Conservation (phyloP, 2,888 invertebrate genomes). For the Calameuta filiformis region DNA sequence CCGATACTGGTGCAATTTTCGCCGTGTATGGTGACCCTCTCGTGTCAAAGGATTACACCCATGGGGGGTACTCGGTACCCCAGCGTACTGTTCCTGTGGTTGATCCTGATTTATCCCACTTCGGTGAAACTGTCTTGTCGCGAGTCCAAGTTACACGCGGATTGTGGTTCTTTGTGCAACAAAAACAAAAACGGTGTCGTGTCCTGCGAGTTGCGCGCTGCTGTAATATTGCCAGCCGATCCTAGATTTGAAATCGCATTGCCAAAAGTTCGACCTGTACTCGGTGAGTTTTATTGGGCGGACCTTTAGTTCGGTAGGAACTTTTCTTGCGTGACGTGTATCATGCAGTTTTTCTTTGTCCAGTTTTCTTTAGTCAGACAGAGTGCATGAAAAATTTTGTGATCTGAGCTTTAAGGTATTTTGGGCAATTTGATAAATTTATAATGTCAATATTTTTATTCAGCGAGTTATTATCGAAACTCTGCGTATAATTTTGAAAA, state of each 20-base stretch:
- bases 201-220: constrained; percentile 73
- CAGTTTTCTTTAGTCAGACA: no score
- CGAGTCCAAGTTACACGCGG: constrained; percentile 48
- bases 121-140: constrained; percentile 41
- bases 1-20: neutral
- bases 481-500: neutral
- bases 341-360: no score
- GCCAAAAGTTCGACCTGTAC: constrained; percentile 74
- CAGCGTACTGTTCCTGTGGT: constrained; percentile 10
- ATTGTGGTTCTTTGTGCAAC: constrained; percentile 69
- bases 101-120: constrained; percentile 3
- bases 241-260: constrained; percentile 73
- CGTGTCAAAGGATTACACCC: neutral
- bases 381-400: no score
- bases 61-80: constrained; percentile 16
- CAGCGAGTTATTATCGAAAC: neutral
- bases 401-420: neutral
- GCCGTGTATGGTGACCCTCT: neutral
- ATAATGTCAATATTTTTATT: neutral
- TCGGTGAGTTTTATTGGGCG: constrained; percentile 42
- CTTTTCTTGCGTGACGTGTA: no score
- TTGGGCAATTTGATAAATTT: neutral
- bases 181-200: constrained; percentile 49
- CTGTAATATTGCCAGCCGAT: constrained; percentile 75
- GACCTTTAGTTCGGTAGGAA: no score